Conservation (phyloP, 2,113 vertebrate species). For the Chauna torquata region DNA sequence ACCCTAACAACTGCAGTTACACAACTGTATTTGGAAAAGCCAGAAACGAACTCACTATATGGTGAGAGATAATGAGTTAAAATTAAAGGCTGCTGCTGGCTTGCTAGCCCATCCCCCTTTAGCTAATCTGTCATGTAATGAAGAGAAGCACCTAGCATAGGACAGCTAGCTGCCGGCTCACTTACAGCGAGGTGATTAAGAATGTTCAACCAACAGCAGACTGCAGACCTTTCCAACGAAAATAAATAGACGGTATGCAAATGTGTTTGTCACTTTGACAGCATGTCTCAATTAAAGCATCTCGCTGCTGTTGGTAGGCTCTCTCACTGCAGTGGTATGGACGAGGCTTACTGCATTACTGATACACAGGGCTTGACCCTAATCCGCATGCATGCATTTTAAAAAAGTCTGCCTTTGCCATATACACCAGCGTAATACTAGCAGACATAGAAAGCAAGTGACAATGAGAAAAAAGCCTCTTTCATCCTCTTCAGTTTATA, state of each 20-base stretch:
- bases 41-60: slow-evolving; percentile 17
- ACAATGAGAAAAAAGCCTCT: slow-evolving; percentile 77
- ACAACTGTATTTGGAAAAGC: slow-evolving; percentile 19
- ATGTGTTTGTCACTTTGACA: slow-evolving; percentile 99
- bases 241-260: slow-evolving; percentile 95
- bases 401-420: slow-evolving; percentile 74
- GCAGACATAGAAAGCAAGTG: slow-evolving; percentile 78
- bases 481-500: slow-evolving; percentile 78
- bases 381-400: slow-evolving; percentile 79
- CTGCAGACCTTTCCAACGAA: slow-evolving; percentile 82
- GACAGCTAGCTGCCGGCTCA: slow-evolving; percentile 82
- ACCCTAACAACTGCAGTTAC: not conserved
- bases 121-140: slow-evolving; percentile 87
- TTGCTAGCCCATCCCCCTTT: slow-evolving; percentile 68
- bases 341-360: slow-evolving; percentile 82
- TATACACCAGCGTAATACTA: slow-evolving; percentile 76
- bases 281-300: slow-evolving; percentile 95
- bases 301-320: slow-evolving; percentile 79
- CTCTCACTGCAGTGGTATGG: slow-evolving; percentile 75
- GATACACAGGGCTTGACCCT: slow-evolving; percentile 83
- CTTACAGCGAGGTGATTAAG: slow-evolving; percentile 92
- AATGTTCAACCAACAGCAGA: slow-evolving; percentile 86
- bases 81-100: slow-evolving; percentile 74
- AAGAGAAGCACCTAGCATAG: slow-evolving; percentile 77
- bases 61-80: slow-evolving; percentile 77